These are phyloP conservation scores for Solenodon paradoxus DNA, from an alignment of 2,113 vertebrate genomes.

Conservation along the genomic window DNA sequence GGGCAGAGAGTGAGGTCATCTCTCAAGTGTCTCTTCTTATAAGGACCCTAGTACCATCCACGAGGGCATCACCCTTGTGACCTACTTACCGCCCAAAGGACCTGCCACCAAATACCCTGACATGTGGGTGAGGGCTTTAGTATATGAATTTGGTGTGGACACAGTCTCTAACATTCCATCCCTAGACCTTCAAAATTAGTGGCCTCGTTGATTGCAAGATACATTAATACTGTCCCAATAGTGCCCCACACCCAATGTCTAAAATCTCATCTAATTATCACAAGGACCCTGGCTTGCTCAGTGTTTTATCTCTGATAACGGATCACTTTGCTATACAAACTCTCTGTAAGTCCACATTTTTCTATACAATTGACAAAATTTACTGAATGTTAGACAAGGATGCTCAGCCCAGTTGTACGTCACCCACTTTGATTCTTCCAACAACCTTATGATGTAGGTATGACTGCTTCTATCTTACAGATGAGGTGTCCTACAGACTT, in stretches of 20 bases:
- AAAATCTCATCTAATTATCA: neutral
- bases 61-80: neutral
- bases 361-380: neutral
- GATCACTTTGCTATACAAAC: neutral
- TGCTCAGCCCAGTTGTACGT: neutral
- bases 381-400: neutral
- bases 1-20: neutral
- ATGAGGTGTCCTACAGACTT: neutral
- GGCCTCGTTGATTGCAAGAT: neutral
- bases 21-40: neutral
- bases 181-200: neutral
- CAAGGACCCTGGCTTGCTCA: neutral
- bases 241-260: neutral
- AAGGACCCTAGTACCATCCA: neutral
- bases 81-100: neutral
- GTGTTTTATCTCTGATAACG: neutral
- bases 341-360: neutral
- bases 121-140: neutral
- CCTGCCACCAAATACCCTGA: neutral
- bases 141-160: neutral
- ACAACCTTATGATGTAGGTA: neutral
- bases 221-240: neutral
- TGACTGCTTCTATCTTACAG: neutral
- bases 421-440: neutral
- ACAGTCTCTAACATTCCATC: neutral